Evolutionary conservation across 2,888 invertebrate species (phyloP).

Genomic region (Altica lythri): DNA sequence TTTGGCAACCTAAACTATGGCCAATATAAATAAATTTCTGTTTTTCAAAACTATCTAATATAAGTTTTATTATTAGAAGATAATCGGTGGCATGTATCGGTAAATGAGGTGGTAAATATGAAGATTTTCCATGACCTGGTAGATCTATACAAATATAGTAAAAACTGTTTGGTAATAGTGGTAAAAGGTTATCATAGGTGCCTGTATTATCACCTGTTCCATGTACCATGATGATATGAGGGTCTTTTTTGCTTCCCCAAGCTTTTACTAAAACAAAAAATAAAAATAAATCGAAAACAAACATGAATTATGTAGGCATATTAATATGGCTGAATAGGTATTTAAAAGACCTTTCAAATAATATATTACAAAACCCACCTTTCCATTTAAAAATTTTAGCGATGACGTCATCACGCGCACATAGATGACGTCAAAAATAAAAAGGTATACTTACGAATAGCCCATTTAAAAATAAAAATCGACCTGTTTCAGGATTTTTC

Average conservation of each 20-base stretch:
- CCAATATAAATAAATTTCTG: constrained; percentile 50
- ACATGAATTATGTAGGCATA: neutral
- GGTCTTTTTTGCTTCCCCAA: constrained; percentile 63
- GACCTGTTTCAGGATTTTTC: too few relatives aligned
- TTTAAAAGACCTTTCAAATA: too few relatives aligned
- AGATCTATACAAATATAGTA: constrained; percentile 61
- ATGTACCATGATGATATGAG: constrained; percentile 64
- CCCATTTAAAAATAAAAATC: too few relatives aligned
- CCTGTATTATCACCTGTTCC: constrained; percentile 66
- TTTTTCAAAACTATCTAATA: constrained; percentile 47
- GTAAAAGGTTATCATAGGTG: constrained; percentile 63
- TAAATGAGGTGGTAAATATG: constrained; percentile 57
- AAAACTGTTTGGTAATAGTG: constrained; percentile 58
- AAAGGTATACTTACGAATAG: too few relatives aligned
- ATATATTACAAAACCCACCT: too few relatives aligned
- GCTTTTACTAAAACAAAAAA: constrained; percentile 59
- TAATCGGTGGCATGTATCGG: constrained; percentile 57
- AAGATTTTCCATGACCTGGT: constrained; percentile 67
- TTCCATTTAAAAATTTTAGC: too few relatives aligned
- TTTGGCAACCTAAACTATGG: constrained; percentile 60
- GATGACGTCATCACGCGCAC: too few relatives aligned
- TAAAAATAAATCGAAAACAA: neutral
- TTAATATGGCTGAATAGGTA: too few relatives aligned
- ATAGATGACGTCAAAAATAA: too few relatives aligned
- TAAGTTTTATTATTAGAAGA: constrained; percentile 50